Percentiles rank a stretch among this genome's conserved stretches.
Evolutionary conservation across 2,797 vertebrate genomes (phyloP).

Genomic region (Ara ararauna): DNA sequence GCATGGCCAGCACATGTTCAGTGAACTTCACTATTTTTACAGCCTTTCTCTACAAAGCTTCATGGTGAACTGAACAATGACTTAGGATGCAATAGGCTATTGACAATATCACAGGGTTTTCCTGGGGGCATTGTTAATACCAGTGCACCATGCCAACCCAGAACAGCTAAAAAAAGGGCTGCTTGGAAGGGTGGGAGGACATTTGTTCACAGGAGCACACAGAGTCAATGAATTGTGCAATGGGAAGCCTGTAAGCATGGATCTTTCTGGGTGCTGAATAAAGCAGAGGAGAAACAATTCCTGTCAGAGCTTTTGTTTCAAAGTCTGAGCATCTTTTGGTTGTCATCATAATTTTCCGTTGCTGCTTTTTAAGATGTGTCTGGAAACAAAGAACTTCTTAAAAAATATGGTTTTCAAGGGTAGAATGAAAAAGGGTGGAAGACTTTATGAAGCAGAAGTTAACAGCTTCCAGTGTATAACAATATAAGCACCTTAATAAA

Average conservation of each 20-base stretch:
- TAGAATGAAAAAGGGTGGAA: neutral
- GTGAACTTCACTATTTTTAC: neutral
- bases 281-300: neutral
- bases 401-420: neutral
- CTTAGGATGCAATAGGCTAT: neutral
- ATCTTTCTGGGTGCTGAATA: neutral
- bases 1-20: neutral
- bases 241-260: neutral
- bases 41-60: neutral
- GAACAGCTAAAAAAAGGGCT: neutral
- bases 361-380: neutral
- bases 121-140: neutral
- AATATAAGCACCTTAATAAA: neutral
- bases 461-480: neutral
- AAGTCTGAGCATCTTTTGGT: neutral
- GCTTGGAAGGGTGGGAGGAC: neutral
- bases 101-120: neutral
- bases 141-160: neutral
- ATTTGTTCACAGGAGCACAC: neutral
- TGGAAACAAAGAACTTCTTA: neutral
- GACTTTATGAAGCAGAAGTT: neutral
- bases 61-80: neutral
- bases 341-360: neutral
- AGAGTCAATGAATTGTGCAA: neutral
- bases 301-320: neutral